These are phyloP conservation scores for Archips crataeganus DNA, from an alignment of 2,888 invertebrate species.

Conservation along the genomic window DNA sequence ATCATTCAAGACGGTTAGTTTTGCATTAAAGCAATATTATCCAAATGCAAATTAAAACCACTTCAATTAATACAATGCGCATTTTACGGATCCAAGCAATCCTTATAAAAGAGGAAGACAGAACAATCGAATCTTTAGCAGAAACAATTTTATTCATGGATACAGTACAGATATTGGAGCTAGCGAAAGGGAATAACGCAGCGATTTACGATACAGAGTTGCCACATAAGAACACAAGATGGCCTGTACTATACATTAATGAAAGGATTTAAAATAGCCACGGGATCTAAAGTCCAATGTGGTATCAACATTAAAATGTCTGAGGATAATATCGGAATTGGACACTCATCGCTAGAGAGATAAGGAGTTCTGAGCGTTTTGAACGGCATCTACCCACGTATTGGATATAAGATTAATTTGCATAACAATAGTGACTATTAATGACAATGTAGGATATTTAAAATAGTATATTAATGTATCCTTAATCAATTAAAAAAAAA, in stretches of 20 bases:
- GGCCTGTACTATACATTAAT: conserved; percentile 33
- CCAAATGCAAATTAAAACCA: not conserved
- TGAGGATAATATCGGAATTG: conserved; percentile 37
- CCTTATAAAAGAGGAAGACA: conserved; percentile 34
- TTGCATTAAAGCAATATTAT: not conserved
- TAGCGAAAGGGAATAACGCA: conserved; percentile 21
- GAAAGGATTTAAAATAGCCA: conserved; percentile 27
- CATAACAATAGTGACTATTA: conserved; percentile 8
- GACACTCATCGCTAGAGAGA: conserved; percentile 36
- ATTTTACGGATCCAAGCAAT: not conserved
- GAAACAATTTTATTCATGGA: conserved; percentile 26
- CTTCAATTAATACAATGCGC: not conserved
- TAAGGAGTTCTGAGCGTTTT: conserved; percentile 9
- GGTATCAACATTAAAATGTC: conserved; percentile 27
- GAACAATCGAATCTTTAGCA: conserved; percentile 20
- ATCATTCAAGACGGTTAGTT: conserved; percentile 42
- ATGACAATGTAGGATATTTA: not conserved
- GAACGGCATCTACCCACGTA: conserved; percentile 39
- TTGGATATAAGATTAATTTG: conserved; percentile 28
- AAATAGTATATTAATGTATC: conserved; percentile 4
- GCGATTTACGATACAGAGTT: conserved; percentile 26
- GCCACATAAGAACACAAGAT: conserved; percentile 36
- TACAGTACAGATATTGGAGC: conserved; percentile 35
- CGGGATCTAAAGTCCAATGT: conserved; percentile 12
- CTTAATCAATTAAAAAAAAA: not conserved